phyloP scores from a whole-genome alignment of 2,113 vertebrate species.

The Melanocharis versteri region DNA sequence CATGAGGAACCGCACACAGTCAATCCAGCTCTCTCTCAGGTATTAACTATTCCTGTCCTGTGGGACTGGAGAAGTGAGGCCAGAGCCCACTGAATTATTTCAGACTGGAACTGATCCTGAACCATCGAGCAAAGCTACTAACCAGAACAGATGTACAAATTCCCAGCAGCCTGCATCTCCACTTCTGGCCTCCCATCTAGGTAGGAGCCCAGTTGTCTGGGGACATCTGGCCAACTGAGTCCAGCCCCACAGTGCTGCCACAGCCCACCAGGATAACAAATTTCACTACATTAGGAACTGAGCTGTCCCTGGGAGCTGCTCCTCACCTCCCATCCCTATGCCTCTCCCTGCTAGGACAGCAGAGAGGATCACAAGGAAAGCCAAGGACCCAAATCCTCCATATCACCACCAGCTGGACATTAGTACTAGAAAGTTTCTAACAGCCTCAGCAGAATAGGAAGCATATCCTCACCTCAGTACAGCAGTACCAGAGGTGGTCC shows the following conservation, averaged over 20 bases:
- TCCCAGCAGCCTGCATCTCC: neutral
- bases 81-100: neutral
- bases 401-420: neutral
- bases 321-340: neutral
- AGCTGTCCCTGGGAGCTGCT: neutral
- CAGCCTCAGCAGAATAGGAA: neutral
- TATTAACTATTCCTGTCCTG: neutral
- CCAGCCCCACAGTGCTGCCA: neutral
- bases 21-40: neutral
- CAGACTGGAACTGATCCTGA: neutral
- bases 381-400: neutral
- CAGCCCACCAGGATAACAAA: neutral
- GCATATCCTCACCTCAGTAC: neutral
- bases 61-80: neutral
- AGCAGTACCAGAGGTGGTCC: neutral
- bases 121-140: neutral
- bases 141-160: neutral
- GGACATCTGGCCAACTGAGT: neutral
- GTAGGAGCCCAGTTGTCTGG: neutral
- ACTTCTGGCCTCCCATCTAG: neutral
- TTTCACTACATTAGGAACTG: neutral
- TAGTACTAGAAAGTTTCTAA: neutral
- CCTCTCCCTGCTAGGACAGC: neutral
- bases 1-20: fast-evolving
- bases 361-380: neutral